A percentile compares a stretch with the other conserved stretches of the same genome.
phyloP scores from a whole-genome alignment of 2,113 vertebrate species.

The Zapus hudsonius region DNA sequence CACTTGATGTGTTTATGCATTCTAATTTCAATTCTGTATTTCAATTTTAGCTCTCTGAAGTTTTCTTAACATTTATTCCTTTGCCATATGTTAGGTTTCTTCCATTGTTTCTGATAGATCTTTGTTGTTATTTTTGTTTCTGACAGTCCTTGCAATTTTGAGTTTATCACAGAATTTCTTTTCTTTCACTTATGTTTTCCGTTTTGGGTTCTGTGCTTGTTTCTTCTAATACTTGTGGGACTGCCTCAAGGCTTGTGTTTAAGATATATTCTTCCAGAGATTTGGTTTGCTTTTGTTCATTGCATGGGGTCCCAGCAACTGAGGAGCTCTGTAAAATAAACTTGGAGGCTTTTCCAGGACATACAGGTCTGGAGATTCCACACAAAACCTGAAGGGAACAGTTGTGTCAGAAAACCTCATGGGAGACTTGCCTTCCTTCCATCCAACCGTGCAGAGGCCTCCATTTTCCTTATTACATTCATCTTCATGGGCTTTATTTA shows the following conservation, averaged over 20 bases:
- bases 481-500: neutral
- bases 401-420: neutral
- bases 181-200: neutral
- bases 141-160: neutral
- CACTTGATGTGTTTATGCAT: neutral
- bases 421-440: neutral
- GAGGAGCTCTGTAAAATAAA: neutral
- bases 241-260: neutral
- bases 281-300: neutral
- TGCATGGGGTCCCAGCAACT: neutral
- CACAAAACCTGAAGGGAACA: neutral
- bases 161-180: neutral
- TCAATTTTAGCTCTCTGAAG: neutral
- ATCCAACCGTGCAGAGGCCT: neutral
- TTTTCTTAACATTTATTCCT: neutral
- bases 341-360: neutral
- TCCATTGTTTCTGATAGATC: neutral
- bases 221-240: neutral
- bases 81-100: neutral
- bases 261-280: neutral
- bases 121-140: too few species aligned
- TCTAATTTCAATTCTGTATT: neutral
- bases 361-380: neutral
- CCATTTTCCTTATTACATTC: neutral
- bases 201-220: slow-evolving; percentile 17